These are phyloP conservation scores for Parnassius apollo DNA, from an alignment of 2,888 invertebrate species.

Conservation along the genomic window DNA sequence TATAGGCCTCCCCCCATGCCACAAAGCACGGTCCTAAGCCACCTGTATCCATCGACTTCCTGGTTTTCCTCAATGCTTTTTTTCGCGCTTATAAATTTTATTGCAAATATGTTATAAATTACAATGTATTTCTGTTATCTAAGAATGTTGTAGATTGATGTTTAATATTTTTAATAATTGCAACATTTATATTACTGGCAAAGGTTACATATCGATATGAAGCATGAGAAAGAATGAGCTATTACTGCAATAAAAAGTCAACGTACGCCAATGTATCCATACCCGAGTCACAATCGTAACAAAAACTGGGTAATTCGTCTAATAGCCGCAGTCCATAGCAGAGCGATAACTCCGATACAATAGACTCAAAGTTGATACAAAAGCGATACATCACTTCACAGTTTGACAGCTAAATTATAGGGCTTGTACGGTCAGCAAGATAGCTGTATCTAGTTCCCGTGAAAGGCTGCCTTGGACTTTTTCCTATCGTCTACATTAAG, in stretches of 20 bases:
- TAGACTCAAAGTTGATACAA: conserved; percentile 30
- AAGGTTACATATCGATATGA: not conserved
- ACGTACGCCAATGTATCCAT: conserved; percentile 18
- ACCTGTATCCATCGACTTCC: no score
- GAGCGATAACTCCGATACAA: conserved; percentile 32
- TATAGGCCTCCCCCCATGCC: no score
- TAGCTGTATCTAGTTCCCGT: conserved; percentile 22
- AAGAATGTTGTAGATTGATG: no score
- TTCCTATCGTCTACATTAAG: conserved; percentile 7
- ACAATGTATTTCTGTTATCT: no score
- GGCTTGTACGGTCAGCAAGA: conserved; percentile 31
- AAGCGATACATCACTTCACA: conserved; percentile 34
- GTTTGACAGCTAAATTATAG: conserved; percentile 41
- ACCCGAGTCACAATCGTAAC: conserved; percentile 23
- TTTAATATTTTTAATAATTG: not conserved
- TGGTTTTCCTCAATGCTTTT: no score
- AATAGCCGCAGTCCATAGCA: conserved; percentile 28
- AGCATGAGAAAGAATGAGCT: not conserved
- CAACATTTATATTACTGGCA: not conserved
- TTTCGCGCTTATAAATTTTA: no score
- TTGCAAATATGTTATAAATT: no score
- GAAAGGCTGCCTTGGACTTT: conserved; percentile 20
- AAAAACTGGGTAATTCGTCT: conserved; percentile 37
- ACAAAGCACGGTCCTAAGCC: no score
- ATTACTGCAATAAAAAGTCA: conserved; percentile 16